Percentiles rank a stretch among this genome's conserved stretches.
phyloP scores from a whole-genome alignment of 2,113 vertebrate species.

The Bothrops jararaca region DNA sequence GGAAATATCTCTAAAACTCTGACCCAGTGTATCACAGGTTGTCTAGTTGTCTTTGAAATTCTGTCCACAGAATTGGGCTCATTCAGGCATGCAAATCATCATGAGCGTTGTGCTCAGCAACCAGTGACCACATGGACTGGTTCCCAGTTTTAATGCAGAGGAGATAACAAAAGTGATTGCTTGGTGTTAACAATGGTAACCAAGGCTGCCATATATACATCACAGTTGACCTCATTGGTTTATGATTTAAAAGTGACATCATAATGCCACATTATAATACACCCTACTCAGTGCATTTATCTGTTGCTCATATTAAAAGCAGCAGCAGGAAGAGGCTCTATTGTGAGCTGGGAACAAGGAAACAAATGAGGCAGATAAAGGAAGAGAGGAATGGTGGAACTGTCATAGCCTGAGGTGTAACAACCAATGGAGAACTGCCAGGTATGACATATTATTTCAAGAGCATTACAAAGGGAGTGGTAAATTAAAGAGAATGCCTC shows the following conservation, averaged over 20 bases:
- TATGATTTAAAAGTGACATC: constrained; percentile 5
- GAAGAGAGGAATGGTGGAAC: not conserved
- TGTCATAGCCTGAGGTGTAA: not conserved
- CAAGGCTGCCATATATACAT: not conserved
- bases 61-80: not conserved
- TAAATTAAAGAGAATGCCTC: not conserved
- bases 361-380: not conserved
- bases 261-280: not conserved
- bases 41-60: not conserved
- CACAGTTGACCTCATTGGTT: not conserved
- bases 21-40: not conserved
- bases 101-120: not conserved
- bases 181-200: not conserved
- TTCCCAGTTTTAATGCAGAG: not conserved
- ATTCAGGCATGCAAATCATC: not conserved
- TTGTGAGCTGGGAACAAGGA: not conserved
- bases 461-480: constrained; percentile 7
- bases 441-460: not conserved
- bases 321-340: not conserved
- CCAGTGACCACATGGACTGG: too few species aligned
- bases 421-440: not conserved
- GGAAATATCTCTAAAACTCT: not conserved
- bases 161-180: not conserved
- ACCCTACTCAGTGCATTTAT: not conserved
- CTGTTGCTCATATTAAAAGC: not conserved